phyloP scores from a whole-genome alignment of 2,797 vertebrate genomes.

The Sparidentex hasta region DNA sequence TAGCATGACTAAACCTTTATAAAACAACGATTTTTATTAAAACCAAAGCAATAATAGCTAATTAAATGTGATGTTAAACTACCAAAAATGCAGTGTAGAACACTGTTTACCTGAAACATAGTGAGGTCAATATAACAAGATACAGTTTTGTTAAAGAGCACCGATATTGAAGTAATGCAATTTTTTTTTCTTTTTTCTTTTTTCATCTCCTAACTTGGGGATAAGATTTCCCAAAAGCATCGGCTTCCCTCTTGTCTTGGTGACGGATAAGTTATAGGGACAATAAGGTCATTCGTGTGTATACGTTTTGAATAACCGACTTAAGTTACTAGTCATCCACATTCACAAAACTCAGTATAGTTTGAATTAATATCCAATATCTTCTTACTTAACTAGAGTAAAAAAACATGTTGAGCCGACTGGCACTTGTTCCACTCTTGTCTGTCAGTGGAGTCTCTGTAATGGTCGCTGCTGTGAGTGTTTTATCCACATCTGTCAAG shows the following conservation, averaged over 20 bases:
- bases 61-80: conserved; percentile 47
- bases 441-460: conserved; percentile 51
- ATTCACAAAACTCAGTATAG: conserved; percentile 63
- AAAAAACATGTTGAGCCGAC: conserved; percentile 41
- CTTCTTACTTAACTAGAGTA: conserved; percentile 52
- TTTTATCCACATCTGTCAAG: conserved; percentile 58
- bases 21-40: conserved; percentile 59
- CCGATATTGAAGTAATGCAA: conserved; percentile 53
- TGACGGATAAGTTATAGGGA: conserved; percentile 35
- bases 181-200: conserved; percentile 24
- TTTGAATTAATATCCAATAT: conserved; percentile 49
- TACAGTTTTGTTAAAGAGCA: conserved; percentile 70
- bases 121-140: conserved; percentile 65
- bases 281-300: conserved; percentile 34
- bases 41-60: conserved; percentile 49
- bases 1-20: conserved; percentile 36
- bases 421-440: conserved; percentile 51
- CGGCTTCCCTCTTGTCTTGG: conserved; percentile 2
- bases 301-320: conserved; percentile 51
- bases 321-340: conserved; percentile 66
- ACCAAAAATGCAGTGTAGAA: conserved; percentile 51
- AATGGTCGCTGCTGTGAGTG: conserved; percentile 52
- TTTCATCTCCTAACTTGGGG: not conserved
- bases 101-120: conserved; percentile 64
- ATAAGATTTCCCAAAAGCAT: conserved; percentile 29